phyloP scores from a whole-genome alignment of 2,113 vertebrate genomes.

The Solea solea region DNA sequence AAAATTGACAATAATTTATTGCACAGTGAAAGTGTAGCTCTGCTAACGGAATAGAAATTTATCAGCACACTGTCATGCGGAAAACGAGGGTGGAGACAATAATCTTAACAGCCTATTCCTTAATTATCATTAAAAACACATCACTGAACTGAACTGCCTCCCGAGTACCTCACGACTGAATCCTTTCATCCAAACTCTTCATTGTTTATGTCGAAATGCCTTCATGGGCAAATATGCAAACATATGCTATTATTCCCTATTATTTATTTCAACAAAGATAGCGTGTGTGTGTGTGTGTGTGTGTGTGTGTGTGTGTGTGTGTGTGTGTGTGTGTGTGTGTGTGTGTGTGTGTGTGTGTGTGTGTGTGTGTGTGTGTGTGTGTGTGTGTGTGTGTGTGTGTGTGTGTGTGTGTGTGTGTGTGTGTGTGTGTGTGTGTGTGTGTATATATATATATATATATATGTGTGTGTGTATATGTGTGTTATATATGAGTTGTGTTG shows the following conservation, averaged over 20 bases:
- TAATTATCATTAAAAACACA: constrained; percentile 40
- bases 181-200: constrained; percentile 13
- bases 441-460: too few species aligned
- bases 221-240: constrained; percentile 22
- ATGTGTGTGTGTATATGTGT: too few species aligned
- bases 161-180: constrained; percentile 11
- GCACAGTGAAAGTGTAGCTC: neutral
- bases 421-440: too few species aligned
- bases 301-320: too few species aligned
- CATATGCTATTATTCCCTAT: neutral
- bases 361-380: too few species aligned
- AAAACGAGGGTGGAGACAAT: constrained; percentile 4
- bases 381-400: too few species aligned
- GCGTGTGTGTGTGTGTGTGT: too few species aligned
- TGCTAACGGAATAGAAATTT: constrained; percentile 7
- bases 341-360: too few species aligned
- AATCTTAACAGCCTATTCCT: constrained; percentile 20
- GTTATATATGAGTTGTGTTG: too few species aligned
- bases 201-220: constrained; percentile 33
- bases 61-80: constrained; percentile 1
- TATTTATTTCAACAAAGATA: neutral
- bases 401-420: too few species aligned
- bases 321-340: too few species aligned
- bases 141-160: constrained; percentile 19
- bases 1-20: neutral